These are phyloP conservation scores for Botrylloides violaceus DNA, from an alignment of 23 tunicate genomes.

Conservation along the genomic window DNA sequence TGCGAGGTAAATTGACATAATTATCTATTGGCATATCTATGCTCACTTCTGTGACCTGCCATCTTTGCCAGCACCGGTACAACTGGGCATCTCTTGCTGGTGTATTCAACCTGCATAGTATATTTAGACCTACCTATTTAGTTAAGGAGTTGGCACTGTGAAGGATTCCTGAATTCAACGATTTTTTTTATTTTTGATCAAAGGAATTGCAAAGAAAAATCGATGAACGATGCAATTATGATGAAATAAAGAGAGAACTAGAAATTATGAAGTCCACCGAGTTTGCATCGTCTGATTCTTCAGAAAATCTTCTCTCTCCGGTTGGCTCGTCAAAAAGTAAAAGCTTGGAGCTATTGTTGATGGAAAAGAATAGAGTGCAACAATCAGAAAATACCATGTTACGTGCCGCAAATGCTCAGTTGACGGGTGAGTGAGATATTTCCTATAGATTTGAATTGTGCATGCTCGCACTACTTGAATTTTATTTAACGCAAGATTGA, in stretches of 20 bases:
- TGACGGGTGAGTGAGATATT: constrained; percentile 29
- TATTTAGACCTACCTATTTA: no score
- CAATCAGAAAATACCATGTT: constrained; percentile 75
- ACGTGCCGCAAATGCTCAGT: constrained; percentile 60
- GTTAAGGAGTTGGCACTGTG: no score
- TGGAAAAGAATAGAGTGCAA: constrained; percentile 73
- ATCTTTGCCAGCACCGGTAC: no score
- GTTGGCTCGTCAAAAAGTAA: constrained; percentile 2
- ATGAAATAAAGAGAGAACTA: constrained; percentile 72
- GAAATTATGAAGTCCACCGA: constrained; percentile 78
- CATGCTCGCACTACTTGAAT: no score
- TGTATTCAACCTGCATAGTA: no score
- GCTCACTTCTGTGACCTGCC: no score
- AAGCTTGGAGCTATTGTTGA: constrained; percentile 58
- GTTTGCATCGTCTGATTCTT: constrained; percentile 29
- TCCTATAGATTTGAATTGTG: no score
- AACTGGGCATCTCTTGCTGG: no score
- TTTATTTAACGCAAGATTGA: no score
- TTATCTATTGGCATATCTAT: no score
- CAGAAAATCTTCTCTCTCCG: background rate
- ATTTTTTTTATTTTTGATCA: no score
- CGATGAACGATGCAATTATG: constrained; percentile 35
- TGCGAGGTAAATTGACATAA: constrained; percentile 16
- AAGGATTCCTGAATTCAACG: no score
- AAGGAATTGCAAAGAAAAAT: constrained; percentile 8